Percentiles rank a stretch among this genome's conserved stretches.
Evolutionary conservation across 1,140 invertebrate genomes (phyloP).

Genomic region (Drosophila orosa): DNA sequence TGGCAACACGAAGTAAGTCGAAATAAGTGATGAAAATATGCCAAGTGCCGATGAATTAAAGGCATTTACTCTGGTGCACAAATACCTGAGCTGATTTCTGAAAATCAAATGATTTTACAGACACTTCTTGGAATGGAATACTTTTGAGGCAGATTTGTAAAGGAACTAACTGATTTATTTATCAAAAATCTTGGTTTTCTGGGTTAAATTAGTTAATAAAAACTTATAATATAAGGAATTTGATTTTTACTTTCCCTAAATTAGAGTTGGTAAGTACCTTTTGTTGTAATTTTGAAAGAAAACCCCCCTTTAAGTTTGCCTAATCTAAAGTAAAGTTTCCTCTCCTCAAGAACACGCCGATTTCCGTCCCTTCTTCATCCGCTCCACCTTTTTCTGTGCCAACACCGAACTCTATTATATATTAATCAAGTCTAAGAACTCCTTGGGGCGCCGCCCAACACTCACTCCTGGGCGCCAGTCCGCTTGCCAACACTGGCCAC

Average conservation of each 20-base stretch:
- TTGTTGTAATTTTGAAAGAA: too few species aligned
- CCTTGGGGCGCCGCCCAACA: constrained; percentile 2
- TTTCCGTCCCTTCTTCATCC: not conserved
- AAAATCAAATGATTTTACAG: not conserved
- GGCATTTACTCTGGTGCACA: constrained; percentile 2
- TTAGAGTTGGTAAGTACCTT: too few species aligned
- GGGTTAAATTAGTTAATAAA: too few species aligned
- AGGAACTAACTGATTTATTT: too few species aligned
- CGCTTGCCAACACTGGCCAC: constrained; percentile 55
- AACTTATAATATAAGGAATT: too few species aligned
- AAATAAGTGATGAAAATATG: constrained; percentile 16
- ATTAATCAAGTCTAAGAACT: constrained; percentile 44
- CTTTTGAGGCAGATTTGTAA: too few species aligned
- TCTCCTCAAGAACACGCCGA: not conserved
- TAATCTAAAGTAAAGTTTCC: not conserved
- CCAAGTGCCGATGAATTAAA: not conserved
- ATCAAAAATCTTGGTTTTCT: too few species aligned
- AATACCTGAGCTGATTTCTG: not conserved
- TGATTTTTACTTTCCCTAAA: too few species aligned
- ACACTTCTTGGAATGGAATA: too few species aligned
- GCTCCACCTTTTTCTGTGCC: not conserved
- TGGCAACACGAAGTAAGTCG: not conserved
- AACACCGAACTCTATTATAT: constrained; percentile 14
- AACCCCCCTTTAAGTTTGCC: too few species aligned
- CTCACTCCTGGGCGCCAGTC: not conserved